phyloP scores from a whole-genome alignment of 1,140 invertebrate species.

The Cherax quadricarinatus region DNA sequence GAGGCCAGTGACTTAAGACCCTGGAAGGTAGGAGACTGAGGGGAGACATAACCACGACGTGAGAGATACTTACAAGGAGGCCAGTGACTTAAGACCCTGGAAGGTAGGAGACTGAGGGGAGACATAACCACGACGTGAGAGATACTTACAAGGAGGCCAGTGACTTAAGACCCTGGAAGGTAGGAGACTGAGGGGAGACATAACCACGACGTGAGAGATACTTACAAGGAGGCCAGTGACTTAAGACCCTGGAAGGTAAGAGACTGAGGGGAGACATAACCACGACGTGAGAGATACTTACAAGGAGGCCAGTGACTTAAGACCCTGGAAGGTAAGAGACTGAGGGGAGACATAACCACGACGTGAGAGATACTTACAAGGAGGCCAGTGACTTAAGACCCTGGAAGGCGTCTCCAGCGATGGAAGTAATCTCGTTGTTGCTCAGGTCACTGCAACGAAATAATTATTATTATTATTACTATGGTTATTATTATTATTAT shows the following conservation, averaged over 20 bases:
- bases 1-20: slow-evolving; percentile 88
- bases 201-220: slow-evolving; percentile 75
- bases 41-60: too few species aligned
- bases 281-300: slow-evolving; percentile 82
- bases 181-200: too few species aligned
- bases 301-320: slow-evolving; percentile 93
- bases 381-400: slow-evolving; percentile 95
- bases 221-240: slow-evolving; percentile 96
- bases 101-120: too few species aligned
- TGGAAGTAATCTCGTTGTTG: slow-evolving; percentile 96
- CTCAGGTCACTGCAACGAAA: slow-evolving; percentile 89
- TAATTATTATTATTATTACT: neutral
- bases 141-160: slow-evolving; percentile 96
- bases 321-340: too few species aligned
- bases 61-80: slow-evolving; percentile 91
- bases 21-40: too few species aligned
- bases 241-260: slow-evolving; percentile 76
- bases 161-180: slow-evolving; percentile 79
- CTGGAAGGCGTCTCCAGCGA: slow-evolving; percentile 94
- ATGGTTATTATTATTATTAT: neutral
- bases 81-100: slow-evolving; percentile 83
- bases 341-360: too few species aligned
- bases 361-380: slow-evolving; percentile 86
- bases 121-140: neutral
- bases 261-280: too few species aligned